Evolutionary conservation across 1,140 invertebrate species (phyloP).

Genomic region (Chironomus tepperi): DNA sequence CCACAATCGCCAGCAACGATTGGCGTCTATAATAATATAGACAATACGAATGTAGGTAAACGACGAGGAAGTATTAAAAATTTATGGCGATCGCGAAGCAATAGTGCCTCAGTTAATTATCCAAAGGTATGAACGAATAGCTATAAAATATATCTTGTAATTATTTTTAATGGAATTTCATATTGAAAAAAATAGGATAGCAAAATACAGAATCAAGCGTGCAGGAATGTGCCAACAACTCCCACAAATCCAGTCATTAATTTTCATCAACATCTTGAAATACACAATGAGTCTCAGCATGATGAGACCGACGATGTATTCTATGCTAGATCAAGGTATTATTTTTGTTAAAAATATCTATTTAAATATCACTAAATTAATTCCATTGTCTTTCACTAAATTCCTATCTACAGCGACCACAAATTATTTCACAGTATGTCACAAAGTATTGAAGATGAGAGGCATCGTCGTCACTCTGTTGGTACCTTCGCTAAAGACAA

Average conservation of each 20-base stretch:
- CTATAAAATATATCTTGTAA: not conserved
- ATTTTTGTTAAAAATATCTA: not conserved
- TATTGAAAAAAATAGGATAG: not conserved
- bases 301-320: slow-evolving; percentile 16
- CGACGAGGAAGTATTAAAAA: not conserved
- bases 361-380: no score
- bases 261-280: not conserved
- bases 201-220: not conserved
- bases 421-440: not conserved
- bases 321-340: not conserved
- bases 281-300: not conserved
- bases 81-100: slow-evolving; percentile 18
- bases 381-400: no score
- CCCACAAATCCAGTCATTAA: not conserved
- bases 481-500: slow-evolving; percentile 4
- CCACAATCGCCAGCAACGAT: not conserved
- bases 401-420: not conserved
- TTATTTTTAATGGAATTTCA: not conserved
- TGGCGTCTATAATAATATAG: not conserved
- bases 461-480: not conserved
- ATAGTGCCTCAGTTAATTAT: slow-evolving; percentile 16
- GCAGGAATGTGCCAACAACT: not conserved
- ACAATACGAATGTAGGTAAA: not conserved
- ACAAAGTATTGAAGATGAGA: not conserved
- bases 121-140: not conserved